phyloP scores from a whole-genome alignment of 1,140 invertebrate genomes.

The Pantala flavescens region DNA sequence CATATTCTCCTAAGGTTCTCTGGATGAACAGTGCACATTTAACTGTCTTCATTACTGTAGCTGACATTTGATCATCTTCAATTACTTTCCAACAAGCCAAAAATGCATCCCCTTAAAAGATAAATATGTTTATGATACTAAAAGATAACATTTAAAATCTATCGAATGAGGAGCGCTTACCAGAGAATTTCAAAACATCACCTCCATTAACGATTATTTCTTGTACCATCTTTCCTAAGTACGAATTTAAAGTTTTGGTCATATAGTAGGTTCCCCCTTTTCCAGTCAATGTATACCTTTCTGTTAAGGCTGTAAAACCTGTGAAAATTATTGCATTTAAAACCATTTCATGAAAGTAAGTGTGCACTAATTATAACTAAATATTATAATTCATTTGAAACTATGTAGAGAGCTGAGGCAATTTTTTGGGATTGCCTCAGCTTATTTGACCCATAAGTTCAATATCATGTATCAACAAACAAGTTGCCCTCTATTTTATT shows the following conservation, averaged over 20 bases:
- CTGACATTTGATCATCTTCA: conserved; percentile 39
- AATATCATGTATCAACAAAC: too few species aligned
- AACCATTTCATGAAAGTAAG: too few species aligned
- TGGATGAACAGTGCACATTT: conserved; percentile 52
- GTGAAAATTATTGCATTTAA: neutral
- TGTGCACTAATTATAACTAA: too few species aligned
- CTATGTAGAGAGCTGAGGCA: too few species aligned
- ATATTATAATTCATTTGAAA: too few species aligned
- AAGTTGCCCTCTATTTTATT: too few species aligned
- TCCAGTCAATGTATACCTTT: conserved; percentile 46
- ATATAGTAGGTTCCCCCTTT: conserved; percentile 50
- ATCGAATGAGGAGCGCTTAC: neutral
- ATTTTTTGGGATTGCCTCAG: too few species aligned
- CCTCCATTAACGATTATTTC: conserved; percentile 49
- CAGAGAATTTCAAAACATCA: conserved; percentile 53
- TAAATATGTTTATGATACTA: neutral
- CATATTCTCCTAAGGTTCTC: conserved; percentile 46
- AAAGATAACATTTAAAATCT: too few species aligned
- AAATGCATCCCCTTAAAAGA: conserved; percentile 4
- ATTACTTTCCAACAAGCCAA: conserved; percentile 48
- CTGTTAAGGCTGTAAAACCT: conserved; percentile 53
- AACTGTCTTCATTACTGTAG: conserved; percentile 45
- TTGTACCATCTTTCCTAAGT: conserved; percentile 54
- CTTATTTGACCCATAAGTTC: too few species aligned
- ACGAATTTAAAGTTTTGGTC: conserved; percentile 50